Base-by-base conservation (phyloP, 2,888 invertebrate species). In the Gari tellinella region DNA sequence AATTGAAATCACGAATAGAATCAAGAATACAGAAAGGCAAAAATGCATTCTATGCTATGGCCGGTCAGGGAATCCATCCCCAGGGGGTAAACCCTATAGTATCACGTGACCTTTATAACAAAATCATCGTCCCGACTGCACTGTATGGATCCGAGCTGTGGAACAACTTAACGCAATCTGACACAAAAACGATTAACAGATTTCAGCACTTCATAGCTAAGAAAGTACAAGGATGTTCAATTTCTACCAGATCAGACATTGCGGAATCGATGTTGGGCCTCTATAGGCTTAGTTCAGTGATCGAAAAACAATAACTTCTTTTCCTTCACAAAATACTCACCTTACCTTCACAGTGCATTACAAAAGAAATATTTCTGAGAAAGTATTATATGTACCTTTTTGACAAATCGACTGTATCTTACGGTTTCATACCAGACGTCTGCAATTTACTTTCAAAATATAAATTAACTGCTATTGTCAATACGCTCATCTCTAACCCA, bases 261-360 rank as follows among this genome's bases (percentile, higher is more conserved):
- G n/a, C n/a, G 5, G 43, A 43, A 43, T 43, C 43, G 5, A 43
- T 43, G 43, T 19, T 43, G n/a, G 43, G 43, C n/a, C 19, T 43
- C 3, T 17, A 43, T 19, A 4, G 19, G 14, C 19, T 43, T 5
- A 8, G n/a, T 43, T 43, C 43, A 5, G 43, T 43, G n/a, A 19
- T 43, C 4, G 19, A 17, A 17, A 19, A 17, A 43, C 43, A 19
- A 14, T 8, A 43, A 14, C 19, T 43, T 4, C 4, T 43, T 15
- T 43, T 43, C 19, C 19, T 43, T 17, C 43, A 43, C 15, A 43
- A 43, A 43, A 43, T 43, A 4, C 5, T 43, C 3, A 17, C 43
- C 7, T 14, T 43, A 43, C n/a, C n/a, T 4, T 7, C 31, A 31
- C n/a, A n/a, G n/a, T n/a, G n/a, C 31, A 31, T 31, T 31, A 31